Conservation (phyloP, 2,888 invertebrate genomes). For the Drosophila buzzatii region DNA sequence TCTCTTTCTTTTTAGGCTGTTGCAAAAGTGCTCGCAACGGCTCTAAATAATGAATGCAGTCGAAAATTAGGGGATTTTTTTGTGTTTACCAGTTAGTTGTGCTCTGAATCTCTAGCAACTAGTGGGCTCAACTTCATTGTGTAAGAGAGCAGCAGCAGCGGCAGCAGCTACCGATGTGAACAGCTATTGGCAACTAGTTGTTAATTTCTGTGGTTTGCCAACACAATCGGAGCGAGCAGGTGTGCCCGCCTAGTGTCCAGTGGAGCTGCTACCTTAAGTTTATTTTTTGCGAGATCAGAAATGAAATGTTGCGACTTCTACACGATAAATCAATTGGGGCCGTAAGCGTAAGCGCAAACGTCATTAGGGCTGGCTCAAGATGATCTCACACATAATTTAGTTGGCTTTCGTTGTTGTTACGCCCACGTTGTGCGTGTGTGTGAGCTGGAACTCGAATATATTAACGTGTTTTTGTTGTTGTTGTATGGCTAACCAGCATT, state of each 20-base stretch:
- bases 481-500: conserved; percentile 6
- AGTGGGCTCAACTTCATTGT: conserved; percentile 43
- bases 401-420: conserved; percentile 22
- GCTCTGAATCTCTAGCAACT: conserved; percentile 7
- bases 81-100: neutral
- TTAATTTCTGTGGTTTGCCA: conserved; percentile 69
- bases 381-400: conserved; percentile 65
- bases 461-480: conserved; percentile 22
- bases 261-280: neutral
- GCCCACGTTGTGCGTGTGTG: conserved; percentile 43
- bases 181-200: conserved; percentile 64
- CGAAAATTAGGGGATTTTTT: conserved; percentile 15
- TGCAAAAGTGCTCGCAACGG: conserved; percentile 40
- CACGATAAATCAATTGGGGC: conserved; percentile 57
- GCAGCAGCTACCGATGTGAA: conserved; percentile 14
- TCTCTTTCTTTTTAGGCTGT: neutral
- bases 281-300: neutral
- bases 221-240: conserved; percentile 45
- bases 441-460: conserved; percentile 17
- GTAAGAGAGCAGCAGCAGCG: conserved; percentile 47
- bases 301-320: conserved; percentile 31
- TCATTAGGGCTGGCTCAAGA: conserved; percentile 24
- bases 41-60: conserved; percentile 53
- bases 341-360: conserved; percentile 29
- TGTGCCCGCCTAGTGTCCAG: conserved; percentile 44